Conservation (phyloP, 64 coral and sea anemone species). For the Anthopleura sola region DNA sequence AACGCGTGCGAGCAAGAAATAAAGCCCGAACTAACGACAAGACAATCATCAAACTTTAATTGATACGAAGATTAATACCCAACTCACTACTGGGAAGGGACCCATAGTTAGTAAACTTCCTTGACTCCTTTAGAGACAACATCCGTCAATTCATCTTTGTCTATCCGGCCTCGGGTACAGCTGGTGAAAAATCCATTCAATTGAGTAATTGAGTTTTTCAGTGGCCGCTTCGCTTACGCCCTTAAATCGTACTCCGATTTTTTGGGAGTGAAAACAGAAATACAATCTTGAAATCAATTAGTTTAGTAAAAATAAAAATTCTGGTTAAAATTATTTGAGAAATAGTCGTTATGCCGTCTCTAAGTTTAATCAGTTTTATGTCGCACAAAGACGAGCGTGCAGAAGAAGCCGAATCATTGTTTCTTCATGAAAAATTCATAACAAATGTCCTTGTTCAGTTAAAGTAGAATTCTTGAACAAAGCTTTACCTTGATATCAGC, state of each 20-base stretch:
- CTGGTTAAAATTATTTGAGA: background rate
- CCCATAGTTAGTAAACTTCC: background rate
- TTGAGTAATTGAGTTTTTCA: background rate
- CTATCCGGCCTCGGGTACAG: background rate
- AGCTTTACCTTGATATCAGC: background rate
- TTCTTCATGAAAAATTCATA: background rate
- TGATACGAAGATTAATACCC: background rate
- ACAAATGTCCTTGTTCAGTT: background rate
- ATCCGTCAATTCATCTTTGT: conserved; percentile 1
- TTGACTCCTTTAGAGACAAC: background rate
- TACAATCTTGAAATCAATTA: background rate
- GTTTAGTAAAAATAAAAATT: background rate
- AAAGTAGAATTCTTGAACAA: conserved; percentile 8
- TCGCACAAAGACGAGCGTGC: background rate
- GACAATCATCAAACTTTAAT: background rate
- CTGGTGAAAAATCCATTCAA: background rate
- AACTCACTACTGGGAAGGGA: background rate
- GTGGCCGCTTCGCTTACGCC: background rate
- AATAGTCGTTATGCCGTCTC: background rate
- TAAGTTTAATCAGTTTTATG: background rate
- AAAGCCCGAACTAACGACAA: background rate
- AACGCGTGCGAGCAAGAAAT: background rate
- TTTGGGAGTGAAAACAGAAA: background rate
- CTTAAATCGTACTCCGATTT: background rate
- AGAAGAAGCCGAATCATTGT: background rate